Evolutionary conservation across 2,888 invertebrate species (phyloP), one percentile per base, ranked within the genome.

Genomic region (Ashinkailepas kermadecensis): DNA sequence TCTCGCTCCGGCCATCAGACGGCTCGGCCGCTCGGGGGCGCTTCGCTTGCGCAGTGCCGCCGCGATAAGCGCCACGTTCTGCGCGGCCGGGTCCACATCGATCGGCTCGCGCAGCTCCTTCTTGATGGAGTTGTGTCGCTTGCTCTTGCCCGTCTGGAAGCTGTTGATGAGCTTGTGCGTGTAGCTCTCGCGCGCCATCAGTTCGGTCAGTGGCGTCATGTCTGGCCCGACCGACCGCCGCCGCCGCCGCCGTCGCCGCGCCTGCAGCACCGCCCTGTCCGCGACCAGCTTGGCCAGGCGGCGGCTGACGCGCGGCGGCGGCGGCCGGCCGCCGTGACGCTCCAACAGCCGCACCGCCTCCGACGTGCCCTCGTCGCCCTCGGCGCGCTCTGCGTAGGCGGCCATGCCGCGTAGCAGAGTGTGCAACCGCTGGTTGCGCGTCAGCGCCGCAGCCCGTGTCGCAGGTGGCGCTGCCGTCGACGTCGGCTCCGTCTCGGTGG

Each of bases 61-160:
- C 9, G 74, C 25, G 54, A 74, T 74, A 8, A 74, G 8, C 9
- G 74, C 74, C 7, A 74, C 54, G 18, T 23, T 23, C 8, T 18
- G 18, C 11, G 59, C 11, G 12, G 59, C 59, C 39, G 54, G 18
- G 54, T 74, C 74, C 0, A 74, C 18, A 9, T 54, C 74, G 7
- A 74, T 74, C 7, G 74, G 74, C 74, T 74, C 74, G 18, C 74
- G 39, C 8, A 74, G 74, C 74, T 74, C 54, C 21, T 74, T 74
- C 21, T 74, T 74, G 54, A 74, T 74, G 21, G 74, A 74, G 39
- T 39, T 18, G 15, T 74, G 74, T 18, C 74, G 39, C 54, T 54
- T 39, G 23, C 4, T 18, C 54, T 18, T 18, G 74, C 74, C 74
- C 39, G 74, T 25, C 54, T 74, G 74, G 54, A 74, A 74, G 54